Evolutionary conservation across 1,140 invertebrate genomes (phyloP).

Genomic region (Brachionus angularis): DNA sequence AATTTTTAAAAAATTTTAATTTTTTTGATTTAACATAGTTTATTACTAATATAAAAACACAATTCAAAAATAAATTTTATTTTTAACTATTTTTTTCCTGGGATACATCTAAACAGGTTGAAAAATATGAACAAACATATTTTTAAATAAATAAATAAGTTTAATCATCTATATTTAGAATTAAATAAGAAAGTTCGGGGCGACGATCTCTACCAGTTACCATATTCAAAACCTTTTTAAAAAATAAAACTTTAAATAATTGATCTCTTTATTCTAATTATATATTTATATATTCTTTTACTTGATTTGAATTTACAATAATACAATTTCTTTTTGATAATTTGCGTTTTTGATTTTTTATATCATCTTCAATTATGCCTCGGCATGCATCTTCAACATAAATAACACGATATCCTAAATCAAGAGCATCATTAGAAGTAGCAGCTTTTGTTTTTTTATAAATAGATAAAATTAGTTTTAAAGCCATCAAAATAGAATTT

Average conservation of each 20-base stretch:
- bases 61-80: no score
- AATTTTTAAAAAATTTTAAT: no score
- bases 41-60: no score
- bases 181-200: slow-evolving; percentile 22
- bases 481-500: not conserved
- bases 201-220: slow-evolving; percentile 38
- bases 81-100: no score
- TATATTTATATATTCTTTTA: no score
- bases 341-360: not conserved
- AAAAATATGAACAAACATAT: no score
- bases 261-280: not conserved
- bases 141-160: not conserved
- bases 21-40: no score
- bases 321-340: not conserved
- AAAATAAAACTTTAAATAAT: not conserved
- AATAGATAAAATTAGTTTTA: not conserved
- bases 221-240: slow-evolving; percentile 24
- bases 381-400: slow-evolving; percentile 83
- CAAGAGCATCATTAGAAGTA: slow-evolving; percentile 56
- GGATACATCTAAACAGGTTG: no score
- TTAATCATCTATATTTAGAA: slow-evolving; percentile 15
- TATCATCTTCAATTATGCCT: slow-evolving; percentile 66
- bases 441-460: slow-evolving; percentile 60
- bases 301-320: slow-evolving; percentile 9
- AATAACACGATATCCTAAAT: slow-evolving; percentile 80